These are phyloP conservation scores for Beris morrisii DNA, from an alignment of 2,888 invertebrate species.

Conservation along the genomic window DNA sequence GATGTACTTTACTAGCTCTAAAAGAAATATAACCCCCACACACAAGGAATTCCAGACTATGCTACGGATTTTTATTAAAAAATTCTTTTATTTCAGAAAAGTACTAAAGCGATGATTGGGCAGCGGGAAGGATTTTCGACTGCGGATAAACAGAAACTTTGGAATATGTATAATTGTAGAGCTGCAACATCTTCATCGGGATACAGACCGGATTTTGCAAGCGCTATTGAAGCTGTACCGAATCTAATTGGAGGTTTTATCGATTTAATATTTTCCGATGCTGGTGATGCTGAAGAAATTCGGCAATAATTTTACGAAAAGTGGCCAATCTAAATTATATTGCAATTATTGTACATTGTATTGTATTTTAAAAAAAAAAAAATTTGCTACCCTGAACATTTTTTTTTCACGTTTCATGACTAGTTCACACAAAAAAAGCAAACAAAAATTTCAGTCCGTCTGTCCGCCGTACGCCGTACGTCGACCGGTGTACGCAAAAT, in stretches of 20 bases:
- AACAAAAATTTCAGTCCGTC: no score
- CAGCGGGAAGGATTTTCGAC: slow-evolving; percentile 70
- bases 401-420: no score
- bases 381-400: no score
- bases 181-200: slow-evolving; percentile 36
- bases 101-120: slow-evolving; percentile 58
- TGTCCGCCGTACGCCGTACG: no score
- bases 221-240: slow-evolving; percentile 20
- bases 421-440: no score
- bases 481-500: no score
- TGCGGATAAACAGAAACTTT: slow-evolving; percentile 68
- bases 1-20: no score
- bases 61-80: not conserved
- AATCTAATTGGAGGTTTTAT: slow-evolving; percentile 21
- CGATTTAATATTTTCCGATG: slow-evolving; percentile 13
- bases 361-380: not conserved
- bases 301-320: not conserved
- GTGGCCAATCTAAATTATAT: not conserved
- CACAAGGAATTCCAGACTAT: no score
- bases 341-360: not conserved
- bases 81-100: slow-evolving; percentile 14
- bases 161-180: slow-evolving; percentile 69
- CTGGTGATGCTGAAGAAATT: not conserved
- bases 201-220: slow-evolving; percentile 33
- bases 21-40: no score